Percentiles rank a stretch among this genome's conserved stretches.
These are phyloP conservation scores for Drosophila mayri DNA, from an alignment of 1,140 invertebrate genomes.

Conservation along the genomic window DNA sequence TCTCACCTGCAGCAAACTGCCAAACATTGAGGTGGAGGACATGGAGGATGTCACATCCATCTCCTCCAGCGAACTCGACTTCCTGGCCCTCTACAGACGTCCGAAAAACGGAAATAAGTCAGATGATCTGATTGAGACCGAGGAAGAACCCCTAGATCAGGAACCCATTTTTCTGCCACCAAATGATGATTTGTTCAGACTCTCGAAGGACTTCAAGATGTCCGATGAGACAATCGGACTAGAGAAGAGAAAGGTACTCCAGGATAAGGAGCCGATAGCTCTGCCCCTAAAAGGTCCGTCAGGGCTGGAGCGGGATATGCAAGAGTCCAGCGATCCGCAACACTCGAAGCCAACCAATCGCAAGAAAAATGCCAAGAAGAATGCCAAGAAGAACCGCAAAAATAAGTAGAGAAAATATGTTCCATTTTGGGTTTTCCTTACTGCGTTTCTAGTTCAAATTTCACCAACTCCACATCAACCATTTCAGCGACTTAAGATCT, in stretches of 20 bases:
- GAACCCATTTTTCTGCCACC: background rate
- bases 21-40: conserved; percentile 12
- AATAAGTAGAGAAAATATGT: conserved; percentile 14
- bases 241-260: background rate
- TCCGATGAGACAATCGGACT: background rate
- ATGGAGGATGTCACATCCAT: conserved; percentile 18
- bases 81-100: conserved; percentile 42
- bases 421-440: background rate
- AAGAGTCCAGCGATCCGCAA: background rate
- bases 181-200: background rate
- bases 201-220: background rate
- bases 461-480: background rate
- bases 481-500: background rate
- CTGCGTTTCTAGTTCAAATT: background rate
- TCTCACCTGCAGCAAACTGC: conserved; percentile 12
- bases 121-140: conserved; percentile 1
- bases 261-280: background rate
- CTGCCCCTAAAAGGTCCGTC: too few species aligned
- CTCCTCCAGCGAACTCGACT: conserved; percentile 52
- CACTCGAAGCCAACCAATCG: background rate
- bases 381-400: conserved; percentile 37
- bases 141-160: background rate
- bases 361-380: conserved; percentile 42
- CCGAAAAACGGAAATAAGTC: conserved; percentile 3
- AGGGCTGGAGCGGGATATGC: background rate